Evolutionary conservation across 2,113 vertebrate genomes (phyloP), one percentile per base, ranked within the genome.

Genomic region (Lagopus leucura): DNA sequence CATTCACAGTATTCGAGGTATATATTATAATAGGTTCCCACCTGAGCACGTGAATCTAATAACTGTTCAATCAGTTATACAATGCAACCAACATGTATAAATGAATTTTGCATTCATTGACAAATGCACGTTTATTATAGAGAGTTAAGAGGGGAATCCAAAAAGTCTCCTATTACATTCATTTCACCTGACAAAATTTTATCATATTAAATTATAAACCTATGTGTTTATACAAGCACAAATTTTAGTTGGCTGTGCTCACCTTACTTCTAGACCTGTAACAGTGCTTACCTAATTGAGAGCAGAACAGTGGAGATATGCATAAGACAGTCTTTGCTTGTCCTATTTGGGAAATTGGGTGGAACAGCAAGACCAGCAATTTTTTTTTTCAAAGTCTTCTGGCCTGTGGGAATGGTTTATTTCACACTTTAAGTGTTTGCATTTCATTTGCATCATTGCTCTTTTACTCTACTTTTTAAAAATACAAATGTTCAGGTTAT

Each of bases 1-100:
- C 54, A 89, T 88, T 75, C 64, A 90, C 73, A 45, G 69, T 54
- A 12, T 83, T 86, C 65, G 43, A 90, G 24, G 57, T 75, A 69
- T 70, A 78, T 90, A 61, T 91, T 94, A 91, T 94, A 95, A 84
- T 88, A 93, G 82, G 83, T 42, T 32, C 75, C 72, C 42, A 94
- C 55, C 69, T 88, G 60, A 94, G 86, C 72, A 83, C 65, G 52
- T 11, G 77, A 65, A 24, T 75, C 88, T 86, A 70, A 65, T 90
- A 81, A 91, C 72, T 86, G 86, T 85, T 94, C 52, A 72, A 43
- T 90, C 47, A 88, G 18, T 82, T 91, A 52, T 36, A 36, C 9
- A 52, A 82, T 36, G 30, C 11, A 52, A 82, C 89, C 91, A 75
- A 48, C 40, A 52, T 50, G 10, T 78, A 19, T 72, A 91, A 77